Base-by-base conservation (phyloP, 1,140 invertebrate genomes). In the Centruroides vittatus region DNA sequence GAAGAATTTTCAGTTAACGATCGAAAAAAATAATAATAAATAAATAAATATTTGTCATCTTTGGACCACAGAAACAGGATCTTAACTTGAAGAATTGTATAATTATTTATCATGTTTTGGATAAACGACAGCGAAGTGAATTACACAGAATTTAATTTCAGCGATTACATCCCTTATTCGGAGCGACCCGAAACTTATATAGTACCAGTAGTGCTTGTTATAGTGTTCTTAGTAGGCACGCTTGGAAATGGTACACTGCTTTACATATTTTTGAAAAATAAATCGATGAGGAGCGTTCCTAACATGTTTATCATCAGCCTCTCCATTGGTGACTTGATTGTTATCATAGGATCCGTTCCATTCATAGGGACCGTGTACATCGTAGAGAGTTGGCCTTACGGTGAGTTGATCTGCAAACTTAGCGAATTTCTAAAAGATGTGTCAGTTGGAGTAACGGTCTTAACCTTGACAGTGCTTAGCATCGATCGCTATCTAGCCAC, bases 401-500 rank as follows among this genome's bases (percentile, higher is more conserved):
- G 87, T 6, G 74, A 79, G 36, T 61, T 80, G 4, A 75, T 88
- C 0, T 92, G 88, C 72, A 86, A 84, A 67, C 73, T 87, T 5
- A 86, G 84, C 3, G 89, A 93, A 72, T 89, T 82, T 59, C 82
- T 86, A n/a, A 90, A 91, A 71, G 89, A 93, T 69, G 79, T 94
- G 60, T 92, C 88, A 35, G 85, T 93, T 52, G 91, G 90, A 0
- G 89, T 95, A 0, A 93, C 90, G 0, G 88, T 94, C 6, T 93
- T 94, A 72, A 94, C 90, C 0, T 75, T 95, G 55, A 92, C 89
- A 1, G 90, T 89, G 0, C 76, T 96, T 1, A 91, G 89, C 47
- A 88, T 84, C 6, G 91, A 96, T 72, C 79, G 91, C 47, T 91
- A 85, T 70, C 85, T 86, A 68, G 88, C 87, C 8, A 91, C 91